A percentile compares a stretch with the other conserved stretches of the same genome.
Conservation (phyloP, 1,140 invertebrate genomes). For the Rhyacophila brunnea region DNA sequence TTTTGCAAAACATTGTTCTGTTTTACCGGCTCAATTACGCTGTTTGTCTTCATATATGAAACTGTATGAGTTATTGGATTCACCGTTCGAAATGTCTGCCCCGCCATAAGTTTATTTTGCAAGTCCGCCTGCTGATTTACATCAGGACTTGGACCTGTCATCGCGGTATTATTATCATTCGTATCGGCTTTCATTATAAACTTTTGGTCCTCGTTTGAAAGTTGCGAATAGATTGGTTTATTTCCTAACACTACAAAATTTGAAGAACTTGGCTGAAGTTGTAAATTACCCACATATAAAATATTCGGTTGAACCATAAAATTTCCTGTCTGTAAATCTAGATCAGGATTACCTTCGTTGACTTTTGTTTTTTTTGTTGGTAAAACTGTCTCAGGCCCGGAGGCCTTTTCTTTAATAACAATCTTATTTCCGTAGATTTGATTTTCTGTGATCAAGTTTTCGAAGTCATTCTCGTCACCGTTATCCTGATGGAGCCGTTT, state of each 20-base stretch:
- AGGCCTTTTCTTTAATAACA: slow-evolving; percentile 54
- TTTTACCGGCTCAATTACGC: slow-evolving; percentile 41
- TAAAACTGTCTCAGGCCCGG: slow-evolving; percentile 28
- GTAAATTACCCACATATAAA: slow-evolving; percentile 49
- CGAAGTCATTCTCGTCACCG: slow-evolving; percentile 53
- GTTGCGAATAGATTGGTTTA: slow-evolving; percentile 1
- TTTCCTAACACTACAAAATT: slow-evolving; percentile 19
- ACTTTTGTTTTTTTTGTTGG: background rate
- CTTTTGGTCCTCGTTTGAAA: background rate
- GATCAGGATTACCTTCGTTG: background rate
- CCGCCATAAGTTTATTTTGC: slow-evolving; percentile 13
- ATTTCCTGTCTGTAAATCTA: background rate
- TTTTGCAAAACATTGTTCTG: slow-evolving; percentile 35
- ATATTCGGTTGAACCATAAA: slow-evolving; percentile 46
- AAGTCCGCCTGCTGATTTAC: background rate
- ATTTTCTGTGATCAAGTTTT: slow-evolving; percentile 55
- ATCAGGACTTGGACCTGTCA: background rate
- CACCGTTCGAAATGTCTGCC: slow-evolving; percentile 23
- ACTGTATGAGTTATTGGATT: slow-evolving; percentile 39
- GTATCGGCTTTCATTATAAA: background rate
- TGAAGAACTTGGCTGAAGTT: slow-evolving; percentile 43
- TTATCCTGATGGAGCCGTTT: slow-evolving; percentile 50
- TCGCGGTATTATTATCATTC: background rate
- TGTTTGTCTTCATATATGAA: slow-evolving; percentile 40
- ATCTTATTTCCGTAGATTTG: slow-evolving; percentile 56